Conservation (phyloP, 2,888 invertebrate species). For the Papilio gigon region DNA sequence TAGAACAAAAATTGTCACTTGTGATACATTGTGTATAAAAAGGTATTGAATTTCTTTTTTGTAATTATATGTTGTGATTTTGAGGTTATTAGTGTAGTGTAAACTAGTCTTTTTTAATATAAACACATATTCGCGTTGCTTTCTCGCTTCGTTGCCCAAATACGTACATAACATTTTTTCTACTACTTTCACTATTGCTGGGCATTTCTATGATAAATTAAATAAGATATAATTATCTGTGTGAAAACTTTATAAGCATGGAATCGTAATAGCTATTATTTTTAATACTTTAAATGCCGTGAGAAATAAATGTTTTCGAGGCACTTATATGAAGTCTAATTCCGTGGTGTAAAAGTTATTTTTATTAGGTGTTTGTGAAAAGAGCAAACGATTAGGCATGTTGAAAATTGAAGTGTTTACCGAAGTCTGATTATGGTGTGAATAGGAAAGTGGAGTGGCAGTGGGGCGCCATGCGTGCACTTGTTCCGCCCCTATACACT, state of each 20-base stretch:
- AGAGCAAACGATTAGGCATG: constrained; percentile 42
- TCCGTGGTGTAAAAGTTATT: constrained; percentile 16
- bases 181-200: constrained; percentile 14
- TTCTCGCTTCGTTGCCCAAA: not conserved
- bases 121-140: not conserved
- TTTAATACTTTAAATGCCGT: constrained; percentile 6
- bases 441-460: constrained; percentile 44
- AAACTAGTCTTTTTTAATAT: not conserved
- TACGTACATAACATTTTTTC: not conserved
- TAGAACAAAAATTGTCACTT: too few species aligned
- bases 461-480: constrained; percentile 59
- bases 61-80: too few species aligned
- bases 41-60: too few species aligned
- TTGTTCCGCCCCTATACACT: constrained; percentile 82
- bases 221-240: constrained; percentile 17
- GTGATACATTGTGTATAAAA: too few species aligned
- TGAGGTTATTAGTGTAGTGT: not conserved
- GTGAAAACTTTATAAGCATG: constrained; percentile 31
- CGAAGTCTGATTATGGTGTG: constrained; percentile 45
- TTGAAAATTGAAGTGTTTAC: constrained; percentile 41
- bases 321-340: constrained; percentile 2
- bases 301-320: constrained; percentile 1
- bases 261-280: not conserved
- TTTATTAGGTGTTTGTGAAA: constrained; percentile 36
- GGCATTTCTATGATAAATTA: not conserved